Base-by-base conservation (phyloP, 2,797 vertebrate species). In the Acrocephalus scirpaceus region DNA sequence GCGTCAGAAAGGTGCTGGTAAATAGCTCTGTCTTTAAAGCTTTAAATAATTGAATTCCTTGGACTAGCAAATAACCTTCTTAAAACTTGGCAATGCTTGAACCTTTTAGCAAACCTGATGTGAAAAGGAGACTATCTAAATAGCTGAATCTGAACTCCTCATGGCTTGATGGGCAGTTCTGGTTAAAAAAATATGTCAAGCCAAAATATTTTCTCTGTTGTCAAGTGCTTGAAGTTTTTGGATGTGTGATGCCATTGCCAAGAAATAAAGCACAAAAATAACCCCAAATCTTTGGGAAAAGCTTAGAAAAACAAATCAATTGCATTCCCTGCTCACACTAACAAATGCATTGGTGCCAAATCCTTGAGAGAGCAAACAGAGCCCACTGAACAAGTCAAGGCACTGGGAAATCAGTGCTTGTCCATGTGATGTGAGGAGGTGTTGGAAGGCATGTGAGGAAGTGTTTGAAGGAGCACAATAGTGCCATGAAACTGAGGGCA, bases 41-140 rank as follows among this genome's bases (percentile, higher is more conserved):
- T 85, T 74, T 94, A 92, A 91, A 86, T 77, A 92, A 92, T 93
- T 92, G 11, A 90, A 10, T 92, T 80, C 54, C 36, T 91, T 69
- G n/a, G 34, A 38, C 42, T 88, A 36, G 73, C 65, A 27, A n/a
- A 65, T 57, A 69, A 40, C n/a, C 32, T 67, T 44, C 69, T 45
- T 69, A 82, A 90, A 91, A 47, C 70, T 12, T 88, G 90, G 48
- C 77, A 88, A 18, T 0, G 2, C 62, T 84, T 40, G 69, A 90
- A 32, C 32, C 42, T 78, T 91, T 58, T 16, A 71, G 78, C 16
- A 89, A 88, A 48, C 9, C 54, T 74, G 54, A 21, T 73, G 16
- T 9, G 29, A 50, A 73, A 67, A 76, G 19, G n/a, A 48, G 15
- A 9, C 32, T 12, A 5, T 34, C 10, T 67, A 54, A 84, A 62